phyloP scores from a whole-genome alignment of 37 sponge, comb jelly and placozoan species.

The Halisarca cf. caerulea region DNA sequence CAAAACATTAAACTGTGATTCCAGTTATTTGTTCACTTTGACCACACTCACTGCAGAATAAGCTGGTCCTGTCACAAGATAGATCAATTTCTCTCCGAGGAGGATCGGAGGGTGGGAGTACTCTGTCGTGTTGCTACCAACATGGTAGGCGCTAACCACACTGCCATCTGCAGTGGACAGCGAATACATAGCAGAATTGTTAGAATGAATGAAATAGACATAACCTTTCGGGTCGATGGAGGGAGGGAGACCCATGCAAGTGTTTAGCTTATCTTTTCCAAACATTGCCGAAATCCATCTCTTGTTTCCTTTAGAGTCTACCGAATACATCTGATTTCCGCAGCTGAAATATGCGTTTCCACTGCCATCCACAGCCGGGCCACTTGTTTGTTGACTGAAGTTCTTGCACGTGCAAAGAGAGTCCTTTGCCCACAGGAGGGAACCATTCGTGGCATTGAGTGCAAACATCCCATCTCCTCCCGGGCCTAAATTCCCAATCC shows the following conservation, averaged over 20 bases:
- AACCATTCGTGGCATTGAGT: neutral
- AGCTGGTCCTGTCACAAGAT: neutral
- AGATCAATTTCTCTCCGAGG: constrained; percentile 12
- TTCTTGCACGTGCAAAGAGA: neutral
- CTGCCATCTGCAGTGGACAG: constrained; percentile 9
- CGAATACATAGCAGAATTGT: neutral
- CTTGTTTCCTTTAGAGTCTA: neutral
- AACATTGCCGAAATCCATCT: constrained; percentile 12
- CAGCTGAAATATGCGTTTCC: constrained; percentile 42
- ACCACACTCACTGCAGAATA: neutral
- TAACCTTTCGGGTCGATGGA: constrained; percentile 20
- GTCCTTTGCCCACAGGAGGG: neutral
- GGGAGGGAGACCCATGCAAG: neutral
- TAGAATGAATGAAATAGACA: constrained; percentile 19
- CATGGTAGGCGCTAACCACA: no score
- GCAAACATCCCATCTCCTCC: constrained; percentile 8
- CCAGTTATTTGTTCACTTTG: no score
- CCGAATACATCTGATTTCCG: constrained; percentile 37
- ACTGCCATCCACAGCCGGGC: constrained; percentile 26
- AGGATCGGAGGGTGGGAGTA: constrained; percentile 27
- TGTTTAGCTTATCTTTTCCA: neutral
- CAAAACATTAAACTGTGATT: no score
- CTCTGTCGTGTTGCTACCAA: neutral
- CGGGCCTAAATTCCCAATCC: neutral
- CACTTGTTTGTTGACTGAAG: constrained; percentile 4